Conservation (phyloP, 2,797 vertebrate species). For the Pelodytes ibericus region DNA sequence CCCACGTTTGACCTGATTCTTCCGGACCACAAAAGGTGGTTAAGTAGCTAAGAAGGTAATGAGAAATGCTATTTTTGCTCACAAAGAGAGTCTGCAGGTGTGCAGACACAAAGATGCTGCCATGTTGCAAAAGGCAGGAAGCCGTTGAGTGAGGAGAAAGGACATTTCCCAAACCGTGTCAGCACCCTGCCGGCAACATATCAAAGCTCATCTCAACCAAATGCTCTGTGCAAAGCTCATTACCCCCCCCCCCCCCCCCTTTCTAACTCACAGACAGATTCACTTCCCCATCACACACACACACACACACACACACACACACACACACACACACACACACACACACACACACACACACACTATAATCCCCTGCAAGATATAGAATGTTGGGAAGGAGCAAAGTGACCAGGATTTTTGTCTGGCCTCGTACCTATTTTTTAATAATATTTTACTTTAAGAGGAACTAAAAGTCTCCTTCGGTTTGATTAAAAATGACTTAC, state of each 20-base stretch:
- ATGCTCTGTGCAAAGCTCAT: background rate
- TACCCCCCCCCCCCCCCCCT: background rate
- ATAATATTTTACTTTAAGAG: no score
- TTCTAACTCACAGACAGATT: background rate
- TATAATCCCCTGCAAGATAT: background rate
- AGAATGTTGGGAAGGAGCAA: no score
- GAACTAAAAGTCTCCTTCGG: no score
- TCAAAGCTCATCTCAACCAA: conserved; percentile 26
- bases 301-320: no score
- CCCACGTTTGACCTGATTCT: background rate
- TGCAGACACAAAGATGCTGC: conserved; percentile 30
- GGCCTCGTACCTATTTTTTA: no score
- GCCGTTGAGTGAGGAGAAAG: conserved; percentile 38
- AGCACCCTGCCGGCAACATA: conserved; percentile 35
- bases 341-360: no score
- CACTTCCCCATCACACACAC: no score
- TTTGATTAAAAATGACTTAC: no score
- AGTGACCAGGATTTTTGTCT: no score
- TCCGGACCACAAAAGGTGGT: background rate
- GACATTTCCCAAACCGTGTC: conserved; percentile 17
- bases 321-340: no score
- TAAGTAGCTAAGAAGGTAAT: conserved; percentile 17
- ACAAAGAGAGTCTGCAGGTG: conserved; percentile 46
- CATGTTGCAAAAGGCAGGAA: conserved; percentile 1
- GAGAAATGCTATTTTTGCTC: conserved; percentile 25